Evolutionary conservation across 2,888 invertebrate species (phyloP).

Genomic region (Zygogramma bicolorata): DNA sequence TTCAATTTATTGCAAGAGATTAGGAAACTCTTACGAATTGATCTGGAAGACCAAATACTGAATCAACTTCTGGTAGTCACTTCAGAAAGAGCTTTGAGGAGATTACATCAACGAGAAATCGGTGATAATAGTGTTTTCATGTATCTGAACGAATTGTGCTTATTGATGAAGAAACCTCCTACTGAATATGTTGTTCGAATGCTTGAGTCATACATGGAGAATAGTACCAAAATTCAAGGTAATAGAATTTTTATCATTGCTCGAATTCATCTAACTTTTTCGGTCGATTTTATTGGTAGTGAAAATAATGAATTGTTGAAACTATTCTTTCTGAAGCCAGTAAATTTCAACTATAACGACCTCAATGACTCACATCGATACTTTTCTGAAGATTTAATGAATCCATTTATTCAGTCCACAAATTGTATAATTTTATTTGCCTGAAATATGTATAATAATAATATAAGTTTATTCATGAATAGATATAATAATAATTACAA

Average conservation of each 20-base stretch:
- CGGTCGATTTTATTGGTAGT: background rate
- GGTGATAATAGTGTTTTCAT: constrained; percentile 45
- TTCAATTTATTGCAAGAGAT: constrained; percentile 46
- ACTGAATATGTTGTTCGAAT: constrained; percentile 35
- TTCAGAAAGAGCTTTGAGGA: constrained; percentile 45
- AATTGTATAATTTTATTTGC: too few relatives aligned
- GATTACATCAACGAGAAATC: constrained; percentile 31
- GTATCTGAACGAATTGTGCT: constrained; percentile 50
- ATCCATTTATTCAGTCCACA: too few relatives aligned
- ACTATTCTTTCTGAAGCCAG: too few relatives aligned
- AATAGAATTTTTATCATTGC: background rate
- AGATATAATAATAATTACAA: too few relatives aligned
- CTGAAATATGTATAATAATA: too few relatives aligned
- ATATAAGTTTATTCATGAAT: too few relatives aligned
- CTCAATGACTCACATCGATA: too few relatives aligned
- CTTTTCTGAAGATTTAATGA: too few relatives aligned
- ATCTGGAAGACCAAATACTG: constrained; percentile 36
- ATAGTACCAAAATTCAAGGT: constrained; percentile 33
- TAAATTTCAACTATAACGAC: too few relatives aligned
- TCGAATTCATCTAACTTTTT: background rate
- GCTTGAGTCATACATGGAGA: constrained; percentile 44
- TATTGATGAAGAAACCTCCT: constrained; percentile 43
- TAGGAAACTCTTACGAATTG: constrained; percentile 40
- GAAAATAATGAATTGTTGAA: too few relatives aligned
- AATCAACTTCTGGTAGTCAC: constrained; percentile 38